Evolutionary conservation across 2,113 vertebrate species (phyloP).

Genomic region (Thamnophis sirtalis): DNA sequence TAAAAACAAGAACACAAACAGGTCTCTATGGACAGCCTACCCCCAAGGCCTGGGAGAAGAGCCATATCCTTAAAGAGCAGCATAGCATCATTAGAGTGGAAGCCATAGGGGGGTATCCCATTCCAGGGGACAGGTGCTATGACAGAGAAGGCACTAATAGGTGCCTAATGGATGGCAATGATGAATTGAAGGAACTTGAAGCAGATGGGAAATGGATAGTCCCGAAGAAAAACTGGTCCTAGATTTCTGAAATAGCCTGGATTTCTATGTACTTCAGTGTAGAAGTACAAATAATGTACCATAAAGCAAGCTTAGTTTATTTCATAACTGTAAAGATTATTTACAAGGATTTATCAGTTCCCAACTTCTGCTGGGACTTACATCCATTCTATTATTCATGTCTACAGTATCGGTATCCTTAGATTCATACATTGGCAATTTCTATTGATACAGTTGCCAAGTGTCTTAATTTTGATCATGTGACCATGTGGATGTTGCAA

Average conservation of each 20-base stretch:
- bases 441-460: background rate
- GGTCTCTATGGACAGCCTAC: background rate
- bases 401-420: background rate
- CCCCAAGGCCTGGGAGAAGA: background rate
- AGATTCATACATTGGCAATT: background rate
- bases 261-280: background rate
- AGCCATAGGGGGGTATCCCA: background rate
- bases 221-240: background rate
- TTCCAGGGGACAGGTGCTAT: background rate
- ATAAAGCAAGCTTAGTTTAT: fast-evolving
- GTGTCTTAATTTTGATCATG: background rate
- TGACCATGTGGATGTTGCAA: background rate
- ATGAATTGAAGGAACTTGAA: background rate
- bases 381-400: background rate
- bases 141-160: background rate
- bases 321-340: background rate
- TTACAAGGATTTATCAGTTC: background rate
- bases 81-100: background rate
- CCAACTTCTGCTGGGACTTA: background rate
- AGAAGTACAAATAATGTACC: background rate
- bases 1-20: background rate
- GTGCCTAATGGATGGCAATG: background rate
- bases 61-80: background rate
- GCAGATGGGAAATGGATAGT: background rate
- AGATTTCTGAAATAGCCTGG: background rate